phyloP scores from a whole-genome alignment of 2,888 invertebrate species.

The Lithophane socia region DNA sequence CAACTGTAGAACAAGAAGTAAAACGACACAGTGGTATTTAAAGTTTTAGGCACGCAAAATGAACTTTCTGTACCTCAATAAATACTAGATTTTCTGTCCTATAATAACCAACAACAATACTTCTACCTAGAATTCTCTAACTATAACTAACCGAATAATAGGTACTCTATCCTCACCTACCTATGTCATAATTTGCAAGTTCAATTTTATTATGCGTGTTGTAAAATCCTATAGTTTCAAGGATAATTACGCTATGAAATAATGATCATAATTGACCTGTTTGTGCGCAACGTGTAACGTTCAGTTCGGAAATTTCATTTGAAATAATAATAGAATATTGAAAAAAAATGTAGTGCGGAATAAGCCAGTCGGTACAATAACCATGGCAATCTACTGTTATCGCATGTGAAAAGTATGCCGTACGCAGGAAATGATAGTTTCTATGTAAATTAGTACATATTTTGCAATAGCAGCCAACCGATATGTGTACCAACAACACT shows the following conservation, averaged over 20 bases:
- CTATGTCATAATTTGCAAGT: conserved; percentile 1
- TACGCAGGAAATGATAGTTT: conserved; percentile 84
- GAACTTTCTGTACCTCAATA: neutral
- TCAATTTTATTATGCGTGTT: conserved; percentile 19
- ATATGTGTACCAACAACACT: conserved; percentile 54
- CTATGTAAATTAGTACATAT: conserved; percentile 77
- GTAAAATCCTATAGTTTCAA: conserved; percentile 43
- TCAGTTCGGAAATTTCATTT: conserved; percentile 42
- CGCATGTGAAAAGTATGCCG: conserved; percentile 82
- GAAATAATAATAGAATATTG: conserved; percentile 31
- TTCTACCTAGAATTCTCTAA: neutral
- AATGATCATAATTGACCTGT: conserved; percentile 51
- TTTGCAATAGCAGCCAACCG: conserved; percentile 65
- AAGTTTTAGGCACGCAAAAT: neutral
- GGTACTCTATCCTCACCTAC: conserved; percentile 22
- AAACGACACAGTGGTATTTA: neutral
- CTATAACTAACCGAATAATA: neutral
- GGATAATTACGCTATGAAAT: conserved; percentile 36
- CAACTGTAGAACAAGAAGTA: neutral
- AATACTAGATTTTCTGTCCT: neutral
- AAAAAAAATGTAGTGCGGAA: conserved; percentile 43
- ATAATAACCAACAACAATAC: neutral
- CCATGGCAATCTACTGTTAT: conserved; percentile 69
- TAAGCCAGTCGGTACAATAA: conserved; percentile 38
- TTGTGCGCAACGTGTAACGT: conserved; percentile 41